phyloP scores from a whole-genome alignment of 37 sponge, comb jelly and placozoan species.

The Ianthella basta region DNA sequence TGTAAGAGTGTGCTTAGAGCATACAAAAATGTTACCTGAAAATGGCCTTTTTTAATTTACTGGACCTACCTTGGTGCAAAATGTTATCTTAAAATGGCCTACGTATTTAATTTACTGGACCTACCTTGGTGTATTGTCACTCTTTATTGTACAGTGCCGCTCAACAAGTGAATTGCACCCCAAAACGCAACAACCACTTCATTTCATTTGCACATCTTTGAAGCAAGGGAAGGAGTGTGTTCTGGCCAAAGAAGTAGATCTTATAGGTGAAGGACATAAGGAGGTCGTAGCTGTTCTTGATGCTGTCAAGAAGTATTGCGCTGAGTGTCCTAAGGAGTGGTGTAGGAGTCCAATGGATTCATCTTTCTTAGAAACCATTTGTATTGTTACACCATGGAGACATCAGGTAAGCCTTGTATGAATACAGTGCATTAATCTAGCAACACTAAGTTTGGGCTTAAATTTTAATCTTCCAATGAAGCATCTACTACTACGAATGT shows the following conservation, averaged over 20 bases:
- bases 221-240: constrained; percentile 12
- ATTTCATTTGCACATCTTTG: constrained; percentile 36
- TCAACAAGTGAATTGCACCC: not conserved
- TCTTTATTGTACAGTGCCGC: not conserved
- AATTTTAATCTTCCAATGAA: too few relatives aligned
- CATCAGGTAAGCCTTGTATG: not conserved
- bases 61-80: too few relatives aligned
- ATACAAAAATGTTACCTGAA: too few relatives aligned
- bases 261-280: not conserved
- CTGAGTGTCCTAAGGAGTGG: constrained; percentile 19
- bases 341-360: not conserved
- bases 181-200: constrained; percentile 15
- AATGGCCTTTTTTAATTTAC: too few relatives aligned
- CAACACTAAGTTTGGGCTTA: too few relatives aligned
- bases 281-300: constrained; percentile 23
- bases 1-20: too few relatives aligned
- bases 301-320: constrained; percentile 19
- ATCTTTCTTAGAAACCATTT: not conserved
- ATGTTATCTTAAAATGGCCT: too few relatives aligned
- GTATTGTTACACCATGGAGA: constrained; percentile 14
- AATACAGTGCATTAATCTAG: too few relatives aligned
- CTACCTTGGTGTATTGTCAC: too few relatives aligned
- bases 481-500: too few relatives aligned
- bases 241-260: not conserved
- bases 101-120: too few relatives aligned